A percentile compares a stretch with the other conserved stretches of the same genome.
Evolutionary conservation across 2,797 vertebrate genomes (phyloP).

Genomic region (Numenius phaeopus): DNA sequence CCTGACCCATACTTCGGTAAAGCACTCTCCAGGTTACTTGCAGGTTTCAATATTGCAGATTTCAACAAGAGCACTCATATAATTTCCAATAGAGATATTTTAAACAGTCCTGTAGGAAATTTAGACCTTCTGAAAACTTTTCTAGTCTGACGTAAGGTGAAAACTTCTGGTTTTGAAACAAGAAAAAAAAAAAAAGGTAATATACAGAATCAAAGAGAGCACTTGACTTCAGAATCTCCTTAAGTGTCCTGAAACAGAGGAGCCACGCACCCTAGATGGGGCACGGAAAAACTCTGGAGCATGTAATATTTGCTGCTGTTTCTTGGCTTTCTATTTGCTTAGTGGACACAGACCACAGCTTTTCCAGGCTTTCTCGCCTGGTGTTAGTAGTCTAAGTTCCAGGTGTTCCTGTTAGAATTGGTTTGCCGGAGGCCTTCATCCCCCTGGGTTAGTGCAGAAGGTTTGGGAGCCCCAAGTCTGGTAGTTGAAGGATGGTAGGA

Average conservation of each 20-base stretch:
- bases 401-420: not conserved
- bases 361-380: not conserved
- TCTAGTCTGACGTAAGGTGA: not conserved
- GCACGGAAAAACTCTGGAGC: not conserved
- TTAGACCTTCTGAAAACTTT: not conserved
- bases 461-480: not conserved
- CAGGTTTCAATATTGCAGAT: not conserved
- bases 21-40: not conserved
- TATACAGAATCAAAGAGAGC: not conserved
- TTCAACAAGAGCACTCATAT: not conserved
- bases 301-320: not conserved
- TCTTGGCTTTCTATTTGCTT: not conserved
- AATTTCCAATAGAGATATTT: not conserved
- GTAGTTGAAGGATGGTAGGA: not conserved
- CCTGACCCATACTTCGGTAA: not conserved
- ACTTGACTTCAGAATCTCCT: not conserved
- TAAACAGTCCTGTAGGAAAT: not conserved
- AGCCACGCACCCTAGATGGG: not conserved
- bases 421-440: accelerated
- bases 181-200: not conserved
- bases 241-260: not conserved
- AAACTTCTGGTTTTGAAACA: not conserved
- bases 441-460: not conserved
- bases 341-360: not conserved
- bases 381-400: not conserved